Evolutionary conservation across 2,797 vertebrate genomes (phyloP), one percentile per base, ranked within the genome.

Genomic region (Cirrhinus molitorella): DNA sequence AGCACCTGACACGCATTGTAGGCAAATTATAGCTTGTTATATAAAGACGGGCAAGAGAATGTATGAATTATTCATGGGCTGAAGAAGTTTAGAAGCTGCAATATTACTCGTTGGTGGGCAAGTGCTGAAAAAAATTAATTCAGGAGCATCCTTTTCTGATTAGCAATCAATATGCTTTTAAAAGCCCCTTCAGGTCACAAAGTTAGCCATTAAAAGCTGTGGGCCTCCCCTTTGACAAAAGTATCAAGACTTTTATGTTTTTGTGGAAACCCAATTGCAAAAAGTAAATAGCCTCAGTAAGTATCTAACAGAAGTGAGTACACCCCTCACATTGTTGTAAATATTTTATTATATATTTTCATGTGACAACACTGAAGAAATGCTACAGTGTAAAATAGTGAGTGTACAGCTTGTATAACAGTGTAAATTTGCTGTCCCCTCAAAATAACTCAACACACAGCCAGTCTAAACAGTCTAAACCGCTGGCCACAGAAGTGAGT

Each of bases 101-200:
- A 19, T 57, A 80, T 87, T 86, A 87, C 88, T 92, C 91, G 85
- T 90, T 92, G 89, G 83, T 5, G 72, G 81, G 88, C 90, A 85
- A 88, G 89, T 86, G 87, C 79, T 66, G 86, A 88, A 91, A 43
- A 59, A 81, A 77, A 68, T 77, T 72, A 55, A 75, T 74, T 67
- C 53, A 34, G 90, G 88, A 88, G 90, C 88, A 88, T 83, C 85
- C 88, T 87, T 83, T 86, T 88, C 86, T 91, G 90, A 94, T 93
- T 92, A 92, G 89, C 12, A 87, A 91, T 90, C 85, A 90, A 83
- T 82, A 79, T 31, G 67, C 73, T 70, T 85, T 79, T 84, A 85
- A 87, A 85, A 84, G 61, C 37, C 25, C 72, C 37, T 82, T 81
- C 77, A 88, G 76, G 83, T 79, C 72, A 85, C 65, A 74, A 66